These are phyloP conservation scores for Acanthurus tractus DNA, from an alignment of 2,797 vertebrate species.

Conservation along the genomic window DNA sequence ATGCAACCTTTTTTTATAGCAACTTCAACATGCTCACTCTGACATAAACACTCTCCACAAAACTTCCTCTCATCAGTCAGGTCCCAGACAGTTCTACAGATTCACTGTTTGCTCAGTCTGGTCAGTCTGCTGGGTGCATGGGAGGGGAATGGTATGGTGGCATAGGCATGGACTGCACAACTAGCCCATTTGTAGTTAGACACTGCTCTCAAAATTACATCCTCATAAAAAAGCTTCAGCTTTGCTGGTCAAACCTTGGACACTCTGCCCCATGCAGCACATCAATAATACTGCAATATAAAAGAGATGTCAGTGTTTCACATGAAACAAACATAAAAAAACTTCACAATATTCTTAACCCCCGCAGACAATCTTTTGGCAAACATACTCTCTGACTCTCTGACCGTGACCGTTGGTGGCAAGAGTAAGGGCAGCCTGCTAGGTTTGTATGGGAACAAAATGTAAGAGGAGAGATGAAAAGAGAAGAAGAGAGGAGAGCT, in stretches of 20 bases:
- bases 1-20: neutral
- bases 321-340: constrained; percentile 7
- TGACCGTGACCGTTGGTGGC: constrained; percentile 33
- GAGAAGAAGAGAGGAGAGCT: constrained; percentile 32
- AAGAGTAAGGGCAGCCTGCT: constrained; percentile 44
- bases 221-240: constrained; percentile 30
- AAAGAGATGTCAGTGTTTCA: constrained; percentile 52
- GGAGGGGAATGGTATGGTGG: constrained; percentile 34
- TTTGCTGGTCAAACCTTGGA: constrained; percentile 45
- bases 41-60: constrained; percentile 41
- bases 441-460: constrained; percentile 49
- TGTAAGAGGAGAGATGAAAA: constrained; percentile 53
- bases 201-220: constrained; percentile 38
- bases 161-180: constrained; percentile 61
- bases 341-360: constrained; percentile 40
- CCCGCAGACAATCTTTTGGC: constrained; percentile 50
- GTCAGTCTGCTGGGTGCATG: constrained; percentile 71
- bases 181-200: constrained; percentile 37
- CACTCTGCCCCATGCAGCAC: constrained; percentile 31
- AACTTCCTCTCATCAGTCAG: constrained; percentile 60
- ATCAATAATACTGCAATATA: constrained; percentile 57
- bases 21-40: constrained; percentile 35
- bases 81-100: constrained; percentile 65
- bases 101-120: constrained; percentile 64
- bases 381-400: constrained; percentile 61